phyloP scores from a whole-genome alignment of 1,140 invertebrate genomes.

The Zaprionus camerounensis region DNA sequence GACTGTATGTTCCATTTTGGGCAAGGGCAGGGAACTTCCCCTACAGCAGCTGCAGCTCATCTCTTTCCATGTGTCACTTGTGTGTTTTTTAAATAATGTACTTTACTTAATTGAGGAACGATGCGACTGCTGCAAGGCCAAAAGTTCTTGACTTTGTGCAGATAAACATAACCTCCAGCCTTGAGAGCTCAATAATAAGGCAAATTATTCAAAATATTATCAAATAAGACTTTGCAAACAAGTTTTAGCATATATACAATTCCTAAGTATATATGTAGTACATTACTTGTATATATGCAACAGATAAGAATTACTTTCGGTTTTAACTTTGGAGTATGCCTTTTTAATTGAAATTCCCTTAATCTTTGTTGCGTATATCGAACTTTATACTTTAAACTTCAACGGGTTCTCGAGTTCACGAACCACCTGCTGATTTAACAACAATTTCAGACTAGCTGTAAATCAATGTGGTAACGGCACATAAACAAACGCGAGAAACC shows the following conservation, averaged over 20 bases:
- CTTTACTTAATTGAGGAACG: conserved; percentile 24
- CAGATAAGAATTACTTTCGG: neutral
- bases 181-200: conserved; percentile 12
- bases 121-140: conserved; percentile 34
- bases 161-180: conserved; percentile 11
- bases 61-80: conserved; percentile 16
- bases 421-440: neutral
- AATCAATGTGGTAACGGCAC: neutral
- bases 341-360: neutral
- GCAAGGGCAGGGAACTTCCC: neutral
- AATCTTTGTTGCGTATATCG: neutral
- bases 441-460: neutral
- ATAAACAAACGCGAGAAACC: neutral
- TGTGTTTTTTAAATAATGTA: conserved; percentile 9
- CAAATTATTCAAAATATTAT: neutral
- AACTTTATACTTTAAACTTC: neutral
- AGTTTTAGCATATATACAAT: neutral
- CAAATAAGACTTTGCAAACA: neutral
- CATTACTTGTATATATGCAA: neutral
- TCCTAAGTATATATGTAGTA: neutral
- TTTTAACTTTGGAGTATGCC: neutral
- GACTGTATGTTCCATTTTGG: neutral
- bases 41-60: conserved; percentile 25
- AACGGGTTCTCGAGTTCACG: neutral
- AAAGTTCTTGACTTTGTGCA: neutral